Evolutionary conservation across 2,888 invertebrate genomes (phyloP).

Genomic region (Chrysotoxum bicinctum): DNA sequence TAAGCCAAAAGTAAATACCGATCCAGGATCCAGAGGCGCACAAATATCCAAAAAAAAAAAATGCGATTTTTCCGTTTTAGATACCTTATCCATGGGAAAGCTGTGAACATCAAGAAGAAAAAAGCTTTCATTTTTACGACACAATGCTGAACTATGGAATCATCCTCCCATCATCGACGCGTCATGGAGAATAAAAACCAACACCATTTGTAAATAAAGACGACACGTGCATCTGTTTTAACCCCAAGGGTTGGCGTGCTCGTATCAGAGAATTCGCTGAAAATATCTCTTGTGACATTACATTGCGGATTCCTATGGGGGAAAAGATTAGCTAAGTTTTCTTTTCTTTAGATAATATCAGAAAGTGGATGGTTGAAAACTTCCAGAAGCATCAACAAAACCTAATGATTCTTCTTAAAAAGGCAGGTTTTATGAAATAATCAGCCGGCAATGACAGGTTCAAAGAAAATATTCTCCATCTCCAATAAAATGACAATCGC

Average conservation of each 20-base stretch:
- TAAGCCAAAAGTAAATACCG: conserved; percentile 26
- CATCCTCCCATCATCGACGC: not conserved
- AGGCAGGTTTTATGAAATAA: no score
- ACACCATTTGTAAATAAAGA: conserved; percentile 26
- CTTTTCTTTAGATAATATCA: conserved; percentile 24
- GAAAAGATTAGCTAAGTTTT: not conserved
- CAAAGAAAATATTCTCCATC: no score
- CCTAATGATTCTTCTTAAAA: no score
- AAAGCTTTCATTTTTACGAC: conserved; percentile 22
- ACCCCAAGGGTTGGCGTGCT: not conserved
- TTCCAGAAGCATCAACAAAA: no score
- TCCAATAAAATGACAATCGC: no score
- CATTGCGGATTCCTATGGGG: not conserved
- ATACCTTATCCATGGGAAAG: not conserved
- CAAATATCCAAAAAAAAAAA: not conserved
- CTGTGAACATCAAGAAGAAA: not conserved
- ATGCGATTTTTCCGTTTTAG: not conserved
- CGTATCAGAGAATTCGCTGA: conserved; percentile 15
- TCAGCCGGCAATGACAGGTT: no score
- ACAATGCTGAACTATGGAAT: not conserved
- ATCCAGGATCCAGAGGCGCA: not conserved
- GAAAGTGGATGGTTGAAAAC: conserved; percentile 47
- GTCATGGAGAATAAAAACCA: not conserved
- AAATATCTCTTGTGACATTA: not conserved
- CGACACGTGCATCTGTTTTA: conserved; percentile 63